A percentile compares a stretch with the other conserved stretches of the same genome.
Conservation (phyloP, 2,888 invertebrate genomes). For the Xanthia icteritia region DNA sequence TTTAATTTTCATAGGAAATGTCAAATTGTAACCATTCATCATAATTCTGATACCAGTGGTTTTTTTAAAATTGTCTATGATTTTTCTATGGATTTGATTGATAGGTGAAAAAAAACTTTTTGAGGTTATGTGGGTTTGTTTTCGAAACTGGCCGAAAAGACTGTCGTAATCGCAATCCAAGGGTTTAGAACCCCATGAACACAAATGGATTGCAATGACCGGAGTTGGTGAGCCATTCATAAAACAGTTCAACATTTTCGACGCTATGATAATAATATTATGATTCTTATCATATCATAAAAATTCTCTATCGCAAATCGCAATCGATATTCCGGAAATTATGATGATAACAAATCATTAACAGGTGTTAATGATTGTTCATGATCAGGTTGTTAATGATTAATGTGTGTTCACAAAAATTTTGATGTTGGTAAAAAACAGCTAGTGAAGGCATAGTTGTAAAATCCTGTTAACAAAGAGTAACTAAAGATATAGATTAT, state of each 20-base stretch:
- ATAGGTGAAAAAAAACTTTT: not conserved
- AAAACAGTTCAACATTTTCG: not conserved
- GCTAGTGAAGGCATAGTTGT: not conserved
- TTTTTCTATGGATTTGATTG: not conserved
- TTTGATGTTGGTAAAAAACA: not conserved
- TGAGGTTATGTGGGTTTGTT: not conserved
- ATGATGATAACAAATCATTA: constrained; percentile 13
- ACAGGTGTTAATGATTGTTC: too few species aligned
- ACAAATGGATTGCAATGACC: not conserved
- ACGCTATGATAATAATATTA: constrained; percentile 23
- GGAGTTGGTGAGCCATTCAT: not conserved
- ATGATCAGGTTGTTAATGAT: too few species aligned
- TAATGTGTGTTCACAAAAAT: too few species aligned
- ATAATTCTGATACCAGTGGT: not conserved
- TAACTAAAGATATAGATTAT: not conserved
- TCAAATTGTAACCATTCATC: not conserved
- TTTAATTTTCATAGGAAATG: not conserved
- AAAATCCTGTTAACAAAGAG: not conserved
- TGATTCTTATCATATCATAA: constrained; percentile 15
- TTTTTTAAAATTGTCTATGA: not conserved
- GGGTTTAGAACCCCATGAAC: not conserved
- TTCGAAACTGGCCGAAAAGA: not conserved
- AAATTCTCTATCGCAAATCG: constrained; percentile 21
- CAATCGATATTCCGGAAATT: not conserved
- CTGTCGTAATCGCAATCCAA: not conserved